phyloP scores from a whole-genome alignment of 1,140 invertebrate genomes.

The Drosophila setifemur region DNA sequence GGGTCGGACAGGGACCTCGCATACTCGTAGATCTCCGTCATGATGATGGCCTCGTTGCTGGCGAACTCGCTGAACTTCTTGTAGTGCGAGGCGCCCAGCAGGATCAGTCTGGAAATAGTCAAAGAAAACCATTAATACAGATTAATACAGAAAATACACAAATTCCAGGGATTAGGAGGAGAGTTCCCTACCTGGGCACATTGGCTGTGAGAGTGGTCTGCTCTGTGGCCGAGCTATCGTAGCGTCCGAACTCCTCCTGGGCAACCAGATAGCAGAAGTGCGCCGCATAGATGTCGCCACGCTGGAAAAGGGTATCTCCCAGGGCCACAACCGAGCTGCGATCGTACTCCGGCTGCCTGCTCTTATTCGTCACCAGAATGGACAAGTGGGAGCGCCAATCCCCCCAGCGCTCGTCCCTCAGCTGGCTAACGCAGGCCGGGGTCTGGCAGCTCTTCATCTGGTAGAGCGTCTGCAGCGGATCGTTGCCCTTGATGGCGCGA shows the following conservation, averaged over 20 bases:
- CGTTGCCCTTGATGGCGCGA: slow-evolving; percentile 91
- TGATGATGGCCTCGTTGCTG: slow-evolving; percentile 92
- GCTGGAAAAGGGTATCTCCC: slow-evolving; percentile 86
- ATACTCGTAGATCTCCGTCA: slow-evolving; percentile 97
- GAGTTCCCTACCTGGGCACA: slow-evolving; percentile 66
- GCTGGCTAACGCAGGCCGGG: slow-evolving; percentile 92
- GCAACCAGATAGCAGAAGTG: slow-evolving; percentile 97
- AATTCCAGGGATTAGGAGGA: too few species aligned
- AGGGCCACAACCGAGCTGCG: slow-evolving; percentile 91
- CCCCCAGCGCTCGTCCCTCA: slow-evolving; percentile 94
- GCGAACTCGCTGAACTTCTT: slow-evolving; percentile 88
- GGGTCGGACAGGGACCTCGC: slow-evolving; percentile 91
- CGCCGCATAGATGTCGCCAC: slow-evolving; percentile 92
- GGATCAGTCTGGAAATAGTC: slow-evolving; percentile 86
- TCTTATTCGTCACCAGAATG: slow-evolving; percentile 95
- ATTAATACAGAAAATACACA: too few species aligned
- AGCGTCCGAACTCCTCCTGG: slow-evolving; percentile 88
- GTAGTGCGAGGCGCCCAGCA: slow-evolving; percentile 89
- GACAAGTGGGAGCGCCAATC: slow-evolving; percentile 98
- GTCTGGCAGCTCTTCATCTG: slow-evolving; percentile 93
- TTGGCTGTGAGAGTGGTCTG: slow-evolving; percentile 62
- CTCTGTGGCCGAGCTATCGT: slow-evolving; percentile 81
- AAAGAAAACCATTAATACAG: too few species aligned
- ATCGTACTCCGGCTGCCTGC: slow-evolving; percentile 90
- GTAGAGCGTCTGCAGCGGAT: slow-evolving; percentile 96